These are phyloP conservation scores for Pampusana beccarii DNA, from an alignment of 2,113 vertebrate genomes.

Conservation along the genomic window DNA sequence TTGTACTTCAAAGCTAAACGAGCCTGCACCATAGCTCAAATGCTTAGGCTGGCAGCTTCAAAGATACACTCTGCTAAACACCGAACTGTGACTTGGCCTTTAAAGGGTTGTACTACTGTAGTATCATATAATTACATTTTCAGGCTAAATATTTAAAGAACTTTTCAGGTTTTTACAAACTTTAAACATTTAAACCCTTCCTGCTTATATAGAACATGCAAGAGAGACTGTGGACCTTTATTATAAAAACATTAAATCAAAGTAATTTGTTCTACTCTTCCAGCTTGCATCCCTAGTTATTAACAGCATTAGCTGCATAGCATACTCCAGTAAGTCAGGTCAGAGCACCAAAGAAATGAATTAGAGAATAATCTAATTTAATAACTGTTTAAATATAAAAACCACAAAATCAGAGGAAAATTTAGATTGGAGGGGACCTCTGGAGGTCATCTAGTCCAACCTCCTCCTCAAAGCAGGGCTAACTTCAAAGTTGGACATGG, in stretches of 20 bases:
- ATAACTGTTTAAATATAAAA: neutral
- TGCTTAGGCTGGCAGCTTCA: neutral
- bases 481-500: neutral
- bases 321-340: neutral
- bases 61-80: neutral
- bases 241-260: neutral
- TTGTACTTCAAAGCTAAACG: neutral
- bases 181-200: neutral
- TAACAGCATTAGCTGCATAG: neutral
- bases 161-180: neutral
- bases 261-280: neutral
- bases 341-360: neutral
- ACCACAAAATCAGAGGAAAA: neutral
- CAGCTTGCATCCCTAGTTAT: neutral
- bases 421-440: neutral
- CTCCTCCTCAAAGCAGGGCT: neutral
- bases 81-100: neutral
- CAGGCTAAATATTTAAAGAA: neutral
- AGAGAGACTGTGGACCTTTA: neutral
- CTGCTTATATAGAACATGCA: neutral
- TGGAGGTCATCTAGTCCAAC: neutral
- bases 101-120: neutral
- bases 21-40: neutral
- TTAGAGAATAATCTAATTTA: neutral
- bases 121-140: neutral